These are phyloP conservation scores for Drosophila greeni DNA, from an alignment of 2,888 invertebrate species.

Conservation along the genomic window DNA sequence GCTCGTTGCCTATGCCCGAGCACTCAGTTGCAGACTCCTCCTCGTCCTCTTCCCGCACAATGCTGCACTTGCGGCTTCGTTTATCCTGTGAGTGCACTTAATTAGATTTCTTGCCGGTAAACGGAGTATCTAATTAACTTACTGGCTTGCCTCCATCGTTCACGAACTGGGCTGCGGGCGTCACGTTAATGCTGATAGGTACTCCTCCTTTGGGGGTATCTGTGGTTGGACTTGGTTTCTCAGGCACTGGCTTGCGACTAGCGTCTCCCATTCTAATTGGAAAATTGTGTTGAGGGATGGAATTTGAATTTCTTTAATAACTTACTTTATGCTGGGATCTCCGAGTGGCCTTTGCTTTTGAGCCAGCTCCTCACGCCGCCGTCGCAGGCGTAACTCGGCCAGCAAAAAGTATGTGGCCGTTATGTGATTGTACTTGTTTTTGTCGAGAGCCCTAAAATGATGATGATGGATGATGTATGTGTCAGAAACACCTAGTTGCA, in stretches of 20 bases:
- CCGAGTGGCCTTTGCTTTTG: slow-evolving; percentile 77
- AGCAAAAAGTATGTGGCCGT: slow-evolving; percentile 98
- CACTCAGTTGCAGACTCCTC: slow-evolving; percentile 85
- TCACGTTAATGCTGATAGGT: slow-evolving; percentile 75
- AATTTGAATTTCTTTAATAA: not conserved
- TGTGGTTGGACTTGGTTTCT: slow-evolving; percentile 59
- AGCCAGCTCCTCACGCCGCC: slow-evolving; percentile 84
- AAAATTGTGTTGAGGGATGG: not conserved
- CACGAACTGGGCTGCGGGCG: slow-evolving; percentile 63
- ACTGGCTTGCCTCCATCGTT: slow-evolving; percentile 69
- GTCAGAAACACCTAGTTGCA: not conserved
- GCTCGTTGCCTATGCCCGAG: slow-evolving; percentile 81
- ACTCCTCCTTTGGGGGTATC: slow-evolving; percentile 70
- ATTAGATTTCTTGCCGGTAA: slow-evolving; percentile 14
- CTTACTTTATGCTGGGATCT: slow-evolving; percentile 63
- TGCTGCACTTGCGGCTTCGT: slow-evolving; percentile 91
- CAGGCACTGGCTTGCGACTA: slow-evolving; percentile 49
- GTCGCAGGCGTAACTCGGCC: slow-evolving; percentile 93
- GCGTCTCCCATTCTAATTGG: slow-evolving; percentile 18
- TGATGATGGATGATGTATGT: slow-evolving; percentile 2
- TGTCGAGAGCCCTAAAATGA: slow-evolving; percentile 87
- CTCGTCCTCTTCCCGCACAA: slow-evolving; percentile 95
- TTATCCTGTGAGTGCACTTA: slow-evolving; percentile 66
- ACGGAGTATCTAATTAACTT: slow-evolving; percentile 24
- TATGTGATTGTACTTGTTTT: slow-evolving; percentile 98